phyloP scores from a whole-genome alignment of 2,888 invertebrate genomes.

The Tinea pellionella region DNA sequence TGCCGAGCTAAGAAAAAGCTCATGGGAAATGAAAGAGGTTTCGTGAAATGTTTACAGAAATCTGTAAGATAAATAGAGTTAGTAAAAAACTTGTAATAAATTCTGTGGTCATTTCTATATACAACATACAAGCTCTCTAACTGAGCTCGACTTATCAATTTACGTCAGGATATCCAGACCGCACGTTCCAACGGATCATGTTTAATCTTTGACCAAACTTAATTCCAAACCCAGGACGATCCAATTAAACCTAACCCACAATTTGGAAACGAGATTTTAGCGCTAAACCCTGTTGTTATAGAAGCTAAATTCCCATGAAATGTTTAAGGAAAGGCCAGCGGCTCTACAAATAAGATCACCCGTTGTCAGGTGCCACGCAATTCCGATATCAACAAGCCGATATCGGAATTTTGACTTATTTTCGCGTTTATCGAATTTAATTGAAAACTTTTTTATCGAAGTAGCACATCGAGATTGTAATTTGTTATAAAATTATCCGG shows the following conservation, averaged over 20 bases:
- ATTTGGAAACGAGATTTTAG: neutral
- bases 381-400: constrained; percentile 27
- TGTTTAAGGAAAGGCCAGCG: neutral
- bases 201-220: constrained; percentile 14
- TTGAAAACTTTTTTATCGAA: constrained; percentile 23
- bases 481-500: constrained; percentile 23
- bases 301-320: neutral
- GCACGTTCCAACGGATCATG: neutral
- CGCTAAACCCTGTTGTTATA: neutral
- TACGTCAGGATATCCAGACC: neutral
- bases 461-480: constrained; percentile 26
- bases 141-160: neutral
- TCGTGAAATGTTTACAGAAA: no score
- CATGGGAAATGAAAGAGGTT: no score
- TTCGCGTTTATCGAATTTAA: constrained; percentile 21
- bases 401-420: constrained; percentile 34
- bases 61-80: no score
- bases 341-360: constrained; percentile 7
- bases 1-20: no score
- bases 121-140: no score
- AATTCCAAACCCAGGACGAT: constrained; percentile 7
- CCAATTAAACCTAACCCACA: constrained; percentile 3
- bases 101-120: no score
- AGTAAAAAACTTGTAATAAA: no score
- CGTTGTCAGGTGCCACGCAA: constrained; percentile 15